Evolutionary conservation across 2,888 invertebrate species (phyloP), one percentile per base, ranked within the genome.

Genomic region (Agrotis exclamationis): DNA sequence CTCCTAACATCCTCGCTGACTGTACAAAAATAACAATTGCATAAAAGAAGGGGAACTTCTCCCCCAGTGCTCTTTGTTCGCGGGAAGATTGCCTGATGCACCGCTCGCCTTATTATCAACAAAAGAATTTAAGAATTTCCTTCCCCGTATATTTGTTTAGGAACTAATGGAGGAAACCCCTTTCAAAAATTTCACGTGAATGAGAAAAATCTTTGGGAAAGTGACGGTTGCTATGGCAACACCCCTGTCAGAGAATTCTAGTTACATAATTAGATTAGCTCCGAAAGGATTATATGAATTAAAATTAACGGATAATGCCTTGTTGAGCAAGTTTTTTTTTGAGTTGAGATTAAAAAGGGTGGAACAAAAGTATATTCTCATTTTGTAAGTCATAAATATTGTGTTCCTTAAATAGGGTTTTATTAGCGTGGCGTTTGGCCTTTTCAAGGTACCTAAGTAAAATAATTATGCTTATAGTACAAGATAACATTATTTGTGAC

Each of bases 11-110:
- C 79, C 47, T 48, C 45, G 89, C 90, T 90, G 91, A 92, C 91
- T 87, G 81, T 87, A 89, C 86, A 88, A 90, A 93, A 94, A 94
- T 91, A 93, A 92, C 92, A 92, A 93, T 92, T 93, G 93, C 92
- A 90, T 89, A 87, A 89, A 89, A 88, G 85, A 88, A 90, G 91
- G 92, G 93, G 88, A 91, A 86, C 85, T 85, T 88, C 63, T 69
- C 65, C 79, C 67, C 75, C 65, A 88, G 91, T 57, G 87, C 83
- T 88, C 88, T 91, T 92, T 92, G 91, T 90, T 88, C 81, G 74
- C 67, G 83, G 85, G 85, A 88, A 91, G 89, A 93, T 91, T 90
- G 88, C 87, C 88, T 89, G 86, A 86, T 92, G 92, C 92, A 92
- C 80, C 87, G 86, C 80, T 85, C 82, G 85, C 80, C 87, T 88